Evolutionary conservation across 2,797 vertebrate species (phyloP).

Genomic region (Sebastes flavidus): DNA sequence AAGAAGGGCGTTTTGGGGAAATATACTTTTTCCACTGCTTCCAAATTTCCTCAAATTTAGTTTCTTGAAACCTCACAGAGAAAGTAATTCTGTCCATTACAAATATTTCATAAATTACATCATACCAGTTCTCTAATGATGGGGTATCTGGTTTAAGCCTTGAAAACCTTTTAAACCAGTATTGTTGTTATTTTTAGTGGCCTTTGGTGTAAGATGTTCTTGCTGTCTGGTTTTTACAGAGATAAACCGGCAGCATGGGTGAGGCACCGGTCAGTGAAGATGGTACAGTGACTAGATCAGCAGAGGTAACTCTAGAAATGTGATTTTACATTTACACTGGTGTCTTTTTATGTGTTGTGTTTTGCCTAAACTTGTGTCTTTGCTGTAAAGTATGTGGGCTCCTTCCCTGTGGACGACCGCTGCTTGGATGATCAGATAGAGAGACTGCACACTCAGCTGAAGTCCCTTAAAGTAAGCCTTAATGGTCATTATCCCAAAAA

Average conservation of each 20-base stretch:
- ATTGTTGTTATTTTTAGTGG: neutral
- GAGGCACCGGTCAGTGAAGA: slow-evolving; percentile 70
- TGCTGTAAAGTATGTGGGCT: slow-evolving; percentile 90
- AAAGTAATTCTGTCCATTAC: too few relatives aligned
- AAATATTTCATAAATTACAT: too few relatives aligned
- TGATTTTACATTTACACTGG: neutral
- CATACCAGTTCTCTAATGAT: too few relatives aligned
- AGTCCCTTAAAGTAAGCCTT: slow-evolving; percentile 82
- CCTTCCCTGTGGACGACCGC: slow-evolving; percentile 89
- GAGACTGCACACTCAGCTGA: slow-evolving; percentile 85
- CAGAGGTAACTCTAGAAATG: slow-evolving; percentile 73
- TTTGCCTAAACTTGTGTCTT: neutral
- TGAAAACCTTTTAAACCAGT: too few relatives aligned
- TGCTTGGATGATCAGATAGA: slow-evolving; percentile 87
- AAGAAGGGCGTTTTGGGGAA: too few relatives aligned
- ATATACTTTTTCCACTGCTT: too few relatives aligned
- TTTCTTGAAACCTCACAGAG: fast-evolving
- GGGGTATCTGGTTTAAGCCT: too few relatives aligned
- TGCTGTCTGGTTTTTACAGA: neutral
- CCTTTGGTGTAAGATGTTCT: neutral
- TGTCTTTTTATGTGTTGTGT: neutral
- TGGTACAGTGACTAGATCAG: slow-evolving; percentile 77
- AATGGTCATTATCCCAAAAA: neutral
- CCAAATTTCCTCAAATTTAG: too few relatives aligned
- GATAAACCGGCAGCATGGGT: slow-evolving; percentile 65